Percentiles rank a stretch among this genome's conserved stretches.
Evolutionary conservation across 2,888 invertebrate genomes (phyloP).

Genomic region (Pecten maximus): DNA sequence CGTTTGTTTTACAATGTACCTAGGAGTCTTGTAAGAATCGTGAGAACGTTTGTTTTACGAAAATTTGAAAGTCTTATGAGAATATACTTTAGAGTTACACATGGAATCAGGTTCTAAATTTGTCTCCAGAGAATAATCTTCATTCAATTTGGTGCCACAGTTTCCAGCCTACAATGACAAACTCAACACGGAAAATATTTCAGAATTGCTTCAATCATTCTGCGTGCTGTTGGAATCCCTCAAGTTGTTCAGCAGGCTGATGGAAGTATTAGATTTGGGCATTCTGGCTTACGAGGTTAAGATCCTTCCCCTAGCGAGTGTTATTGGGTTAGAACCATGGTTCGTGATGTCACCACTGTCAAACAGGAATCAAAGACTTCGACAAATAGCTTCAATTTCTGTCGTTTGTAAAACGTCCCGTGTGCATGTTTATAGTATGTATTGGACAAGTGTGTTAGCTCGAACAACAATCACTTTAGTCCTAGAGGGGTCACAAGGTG

Average conservation of each 20-base stretch:
- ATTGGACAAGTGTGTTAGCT: not conserved
- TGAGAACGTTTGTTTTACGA: not conserved
- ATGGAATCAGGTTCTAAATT: not conserved
- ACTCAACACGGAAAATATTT: constrained; percentile 20
- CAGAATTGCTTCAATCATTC: not conserved
- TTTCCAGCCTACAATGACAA: not conserved
- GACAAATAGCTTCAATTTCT: not conserved
- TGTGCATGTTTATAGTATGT: not conserved
- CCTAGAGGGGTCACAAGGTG: not conserved
- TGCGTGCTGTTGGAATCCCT: not conserved
- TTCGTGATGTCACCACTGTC: not conserved
- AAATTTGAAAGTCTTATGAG: not conserved
- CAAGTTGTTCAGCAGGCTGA: not conserved
- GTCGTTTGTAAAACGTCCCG: not conserved
- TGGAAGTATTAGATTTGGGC: not conserved
- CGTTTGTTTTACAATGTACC: not conserved
- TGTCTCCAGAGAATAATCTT: not conserved
- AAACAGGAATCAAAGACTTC: not conserved
- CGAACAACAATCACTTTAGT: not conserved
- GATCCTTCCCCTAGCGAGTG: not conserved
- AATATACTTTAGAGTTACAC: not conserved
- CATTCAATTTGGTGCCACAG: constrained; percentile 10
- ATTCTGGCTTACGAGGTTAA: not conserved
- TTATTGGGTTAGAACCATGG: not conserved
- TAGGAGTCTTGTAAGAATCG: too few species aligned